These are phyloP conservation scores for Porites lutea DNA, from an alignment of 64 coral and sea anemone species.

Conservation along the genomic window DNA sequence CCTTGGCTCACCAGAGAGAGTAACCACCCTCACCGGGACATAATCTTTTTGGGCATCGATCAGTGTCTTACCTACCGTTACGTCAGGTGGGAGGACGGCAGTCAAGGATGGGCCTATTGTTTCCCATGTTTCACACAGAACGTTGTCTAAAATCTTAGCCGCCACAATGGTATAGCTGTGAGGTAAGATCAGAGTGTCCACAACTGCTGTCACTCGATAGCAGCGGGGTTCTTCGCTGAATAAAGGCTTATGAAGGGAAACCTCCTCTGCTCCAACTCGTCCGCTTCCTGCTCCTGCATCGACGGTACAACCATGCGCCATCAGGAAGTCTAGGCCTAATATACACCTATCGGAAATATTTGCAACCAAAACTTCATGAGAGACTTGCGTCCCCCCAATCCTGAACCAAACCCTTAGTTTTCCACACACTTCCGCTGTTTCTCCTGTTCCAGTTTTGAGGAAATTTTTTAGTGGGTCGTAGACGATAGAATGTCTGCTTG, in stretches of 20 bases:
- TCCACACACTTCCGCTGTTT: background rate
- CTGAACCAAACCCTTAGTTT: background rate
- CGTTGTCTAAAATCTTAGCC: background rate
- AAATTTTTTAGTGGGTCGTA: background rate
- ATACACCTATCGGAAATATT: constrained; percentile 37
- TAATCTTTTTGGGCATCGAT: background rate
- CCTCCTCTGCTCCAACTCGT: background rate
- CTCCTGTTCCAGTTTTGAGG: constrained; percentile 37
- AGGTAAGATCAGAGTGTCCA: constrained; percentile 10
- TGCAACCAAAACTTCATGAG: constrained; percentile 3
- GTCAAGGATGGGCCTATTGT: constrained; percentile 22
- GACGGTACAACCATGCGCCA: constrained; percentile 25
- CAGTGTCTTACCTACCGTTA: constrained; percentile 41
- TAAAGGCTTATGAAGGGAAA: constrained; percentile 8
- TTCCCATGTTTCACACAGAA: background rate
- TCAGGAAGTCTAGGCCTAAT: constrained; percentile 31
- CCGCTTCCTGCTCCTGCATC: constrained; percentile 4
- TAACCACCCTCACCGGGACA: constrained; percentile 22
- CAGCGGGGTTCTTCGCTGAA: background rate
- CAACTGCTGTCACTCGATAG: background rate
- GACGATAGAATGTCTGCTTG: background rate
- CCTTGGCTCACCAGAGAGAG: constrained; percentile 14
- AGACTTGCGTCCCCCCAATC: constrained; percentile 10
- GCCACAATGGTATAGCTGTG: background rate
- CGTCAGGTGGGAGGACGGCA: background rate